Evolutionary conservation across 2,888 invertebrate species (phyloP), one percentile per base, ranked within the genome.

Genomic region (Phania funesta): DNA sequence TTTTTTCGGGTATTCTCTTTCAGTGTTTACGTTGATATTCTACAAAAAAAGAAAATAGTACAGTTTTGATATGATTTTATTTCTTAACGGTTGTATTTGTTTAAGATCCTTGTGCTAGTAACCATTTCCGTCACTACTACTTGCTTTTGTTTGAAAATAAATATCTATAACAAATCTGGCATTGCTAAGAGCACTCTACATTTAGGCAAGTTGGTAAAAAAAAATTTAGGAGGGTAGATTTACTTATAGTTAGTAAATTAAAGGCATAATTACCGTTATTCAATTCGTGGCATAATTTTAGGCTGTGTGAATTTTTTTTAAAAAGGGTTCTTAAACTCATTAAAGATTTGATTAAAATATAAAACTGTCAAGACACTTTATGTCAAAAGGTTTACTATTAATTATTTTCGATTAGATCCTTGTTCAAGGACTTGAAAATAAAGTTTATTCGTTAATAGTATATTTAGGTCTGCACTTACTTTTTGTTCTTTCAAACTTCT

Each of bases 101-200:
- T 52, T 35, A 60, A 50, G 9, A 82, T 74, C 78, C 82, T 82
- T 82, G 82, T 60, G 74, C 79, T 54, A 75, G 70, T 75, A 79
- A 79, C 50, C 64, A 65, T 82, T 70, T 82, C 74, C 79, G 65
- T 78, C 64, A 73, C 54, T 71, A 64, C 13, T 20, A 38, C 18
- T 64, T 48, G 32, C 20, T 54, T 56, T 35, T 60, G 13, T 60
- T 76, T 26, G 35, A 22, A 20, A 20, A 32, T 41, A n/a, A 11
- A 24, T 44, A 8, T 41, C 5, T 29, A n/a, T n/a, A 7, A 24
- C 13, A 26, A 46, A 64, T 38, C 16, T 32, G 22, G n/a, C n/a
- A 48, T n/a, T 56, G 18, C 50, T n/a, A 5, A 38, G 32, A 46
- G 56, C 29, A 26, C 26, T 41, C 18, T 16, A n/a, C 58, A n/a